Evolutionary conservation across 2,113 vertebrate species (phyloP).

Genomic region (Ictidomys tridecemlineatus): DNA sequence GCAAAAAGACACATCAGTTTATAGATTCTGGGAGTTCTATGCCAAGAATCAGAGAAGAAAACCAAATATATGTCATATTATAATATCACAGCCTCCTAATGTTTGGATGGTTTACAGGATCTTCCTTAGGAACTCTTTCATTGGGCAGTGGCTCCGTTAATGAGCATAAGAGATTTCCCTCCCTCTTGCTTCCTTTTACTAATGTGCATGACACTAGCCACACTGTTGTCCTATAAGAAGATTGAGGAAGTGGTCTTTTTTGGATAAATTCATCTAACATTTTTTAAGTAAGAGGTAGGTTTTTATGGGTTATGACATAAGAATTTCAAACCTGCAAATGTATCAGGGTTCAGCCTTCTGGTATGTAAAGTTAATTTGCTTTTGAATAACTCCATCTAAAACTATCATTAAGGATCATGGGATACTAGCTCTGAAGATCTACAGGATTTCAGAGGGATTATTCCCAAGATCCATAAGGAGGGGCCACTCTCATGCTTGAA

Average conservation of each 20-base stretch:
- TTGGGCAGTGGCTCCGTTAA: rapidly evolving
- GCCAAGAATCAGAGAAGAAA: background rate
- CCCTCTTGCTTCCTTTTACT: background rate
- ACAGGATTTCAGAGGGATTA: background rate
- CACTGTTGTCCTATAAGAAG: background rate
- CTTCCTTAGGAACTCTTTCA: background rate
- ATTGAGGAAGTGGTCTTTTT: background rate
- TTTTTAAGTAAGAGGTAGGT: background rate
- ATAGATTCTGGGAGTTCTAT: background rate
- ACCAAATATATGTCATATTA: background rate
- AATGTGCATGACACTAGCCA: background rate
- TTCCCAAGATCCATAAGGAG: background rate
- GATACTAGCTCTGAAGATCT: background rate
- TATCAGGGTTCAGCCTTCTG: background rate
- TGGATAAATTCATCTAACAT: background rate
- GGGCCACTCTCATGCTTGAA: background rate
- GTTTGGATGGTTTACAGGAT: background rate
- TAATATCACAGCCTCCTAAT: background rate
- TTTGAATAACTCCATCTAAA: background rate
- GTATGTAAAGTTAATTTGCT: background rate
- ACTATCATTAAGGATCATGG: background rate
- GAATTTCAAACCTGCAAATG: background rate
- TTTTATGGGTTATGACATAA: background rate
- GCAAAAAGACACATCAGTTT: background rate
- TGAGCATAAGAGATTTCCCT: background rate